These are phyloP conservation scores for Thymallus thymallus DNA, from an alignment of 2,113 vertebrate genomes.

Conservation along the genomic window DNA sequence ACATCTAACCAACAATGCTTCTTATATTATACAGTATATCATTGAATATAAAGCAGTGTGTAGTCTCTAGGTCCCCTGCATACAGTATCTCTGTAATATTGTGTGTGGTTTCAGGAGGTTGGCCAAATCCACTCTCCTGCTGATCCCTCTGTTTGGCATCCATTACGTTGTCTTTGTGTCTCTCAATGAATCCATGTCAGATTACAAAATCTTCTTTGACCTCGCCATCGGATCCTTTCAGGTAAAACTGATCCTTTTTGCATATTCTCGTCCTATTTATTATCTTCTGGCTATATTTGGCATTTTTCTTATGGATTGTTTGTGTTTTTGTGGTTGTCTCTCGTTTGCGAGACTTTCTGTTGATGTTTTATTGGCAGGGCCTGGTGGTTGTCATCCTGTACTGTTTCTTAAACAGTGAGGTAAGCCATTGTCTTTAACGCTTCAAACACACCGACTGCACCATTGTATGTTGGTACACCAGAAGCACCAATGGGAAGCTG, in stretches of 20 bases:
- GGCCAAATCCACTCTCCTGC: slow-evolving; percentile 87
- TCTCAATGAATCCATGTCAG: slow-evolving; percentile 69
- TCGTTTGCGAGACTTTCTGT: neutral
- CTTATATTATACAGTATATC: no score
- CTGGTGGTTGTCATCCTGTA: slow-evolving; percentile 86
- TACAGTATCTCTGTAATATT: neutral
- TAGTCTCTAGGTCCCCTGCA: no score
- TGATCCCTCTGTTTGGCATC: slow-evolving; percentile 89
- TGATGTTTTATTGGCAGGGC: slow-evolving; percentile 70
- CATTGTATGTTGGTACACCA: no score
- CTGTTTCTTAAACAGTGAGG: slow-evolving; percentile 89
- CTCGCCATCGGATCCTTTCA: slow-evolving; percentile 90
- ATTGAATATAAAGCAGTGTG: no score
- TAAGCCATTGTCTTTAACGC: slow-evolving; percentile 73
- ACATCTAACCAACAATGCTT: no score
- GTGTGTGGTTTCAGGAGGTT: slow-evolving; percentile 75
- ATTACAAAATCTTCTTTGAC: slow-evolving; percentile 86
- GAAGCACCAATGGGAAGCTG: no score
- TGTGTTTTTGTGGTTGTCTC: slow-evolving; percentile 50
- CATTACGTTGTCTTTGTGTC: slow-evolving; percentile 88
- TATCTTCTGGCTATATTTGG: neutral
- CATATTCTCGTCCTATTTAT: slow-evolving; percentile 34
- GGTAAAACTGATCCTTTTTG: slow-evolving; percentile 60
- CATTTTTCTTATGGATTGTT: slow-evolving; percentile 53
- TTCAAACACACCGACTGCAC: no score